phyloP scores from a whole-genome alignment of 2,888 invertebrate species.

The Mythimna impura region DNA sequence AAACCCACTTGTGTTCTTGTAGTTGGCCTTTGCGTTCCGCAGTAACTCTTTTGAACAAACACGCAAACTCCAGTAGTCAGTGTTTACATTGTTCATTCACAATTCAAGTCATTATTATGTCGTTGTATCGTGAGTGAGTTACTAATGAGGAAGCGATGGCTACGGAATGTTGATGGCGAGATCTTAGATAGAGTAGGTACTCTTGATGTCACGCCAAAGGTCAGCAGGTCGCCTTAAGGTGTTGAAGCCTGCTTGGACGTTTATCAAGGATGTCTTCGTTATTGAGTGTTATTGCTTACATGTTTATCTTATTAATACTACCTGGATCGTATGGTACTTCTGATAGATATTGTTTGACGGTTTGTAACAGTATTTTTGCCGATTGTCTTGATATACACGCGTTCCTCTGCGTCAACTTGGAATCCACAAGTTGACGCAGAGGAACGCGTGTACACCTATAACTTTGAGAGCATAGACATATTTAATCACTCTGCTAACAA shows the following conservation, averaged over 20 bases:
- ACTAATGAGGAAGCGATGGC: constrained; percentile 70
- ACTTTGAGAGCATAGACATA: too few relatives aligned
- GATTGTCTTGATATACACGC: too few relatives aligned
- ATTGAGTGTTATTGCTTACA: constrained; percentile 6
- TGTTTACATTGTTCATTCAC: constrained; percentile 57
- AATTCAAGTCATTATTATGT: constrained; percentile 65
- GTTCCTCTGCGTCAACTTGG: too few relatives aligned
- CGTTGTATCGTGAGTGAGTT: constrained; percentile 60
- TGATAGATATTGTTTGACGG: neutral
- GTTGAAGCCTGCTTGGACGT: constrained; percentile 37
- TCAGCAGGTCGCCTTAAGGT: constrained; percentile 56
- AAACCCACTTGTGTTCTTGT: too few relatives aligned
- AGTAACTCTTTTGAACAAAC: too few relatives aligned
- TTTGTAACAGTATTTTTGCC: too few relatives aligned
- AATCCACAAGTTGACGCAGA: too few relatives aligned
- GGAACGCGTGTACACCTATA: too few relatives aligned
- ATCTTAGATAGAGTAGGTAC: constrained; percentile 33
- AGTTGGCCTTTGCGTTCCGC: too few relatives aligned
- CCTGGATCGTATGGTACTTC: neutral
- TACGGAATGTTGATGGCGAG: constrained; percentile 57
- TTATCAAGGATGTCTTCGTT: constrained; percentile 44
- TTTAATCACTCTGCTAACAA: too few relatives aligned
- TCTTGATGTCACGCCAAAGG: constrained; percentile 63
- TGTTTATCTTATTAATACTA: neutral
- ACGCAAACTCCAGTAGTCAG: constrained; percentile 11